Conservation (phyloP, 2,888 invertebrate species). For the Autographa gamma region DNA sequence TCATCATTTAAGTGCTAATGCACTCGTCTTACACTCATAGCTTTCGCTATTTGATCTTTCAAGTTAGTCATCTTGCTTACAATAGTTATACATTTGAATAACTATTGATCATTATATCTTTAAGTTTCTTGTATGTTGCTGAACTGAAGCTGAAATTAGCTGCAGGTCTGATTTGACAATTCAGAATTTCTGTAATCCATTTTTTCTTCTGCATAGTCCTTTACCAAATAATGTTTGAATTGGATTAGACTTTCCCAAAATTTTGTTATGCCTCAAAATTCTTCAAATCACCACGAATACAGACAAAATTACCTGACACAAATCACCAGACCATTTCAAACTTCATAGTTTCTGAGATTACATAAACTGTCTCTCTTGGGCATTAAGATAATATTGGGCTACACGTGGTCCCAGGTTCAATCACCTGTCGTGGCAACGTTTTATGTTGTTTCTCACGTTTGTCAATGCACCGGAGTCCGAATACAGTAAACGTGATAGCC, state of each 20-base stretch:
- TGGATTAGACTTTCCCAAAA: not conserved
- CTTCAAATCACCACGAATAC: not conserved
- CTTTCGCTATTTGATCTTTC: not conserved
- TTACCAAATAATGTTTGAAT: not conserved
- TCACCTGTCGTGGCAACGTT: constrained; percentile 50
- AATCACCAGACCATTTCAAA: not conserved
- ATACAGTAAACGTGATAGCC: not conserved
- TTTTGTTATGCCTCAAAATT: not conserved
- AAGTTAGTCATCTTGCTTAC: not conserved
- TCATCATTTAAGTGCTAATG: constrained; percentile 4
- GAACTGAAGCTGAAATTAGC: too few relatives aligned
- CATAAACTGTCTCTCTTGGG: constrained; percentile 31
- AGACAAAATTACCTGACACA: not conserved
- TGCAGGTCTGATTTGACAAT: too few relatives aligned
- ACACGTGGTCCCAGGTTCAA: constrained; percentile 44
- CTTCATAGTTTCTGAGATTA: constrained; percentile 25
- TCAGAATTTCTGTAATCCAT: too few relatives aligned
- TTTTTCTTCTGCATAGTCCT: not conserved
- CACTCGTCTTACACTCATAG: not conserved
- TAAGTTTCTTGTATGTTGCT: too few relatives aligned
- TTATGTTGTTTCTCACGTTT: constrained; percentile 27
- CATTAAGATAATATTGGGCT: constrained; percentile 47
- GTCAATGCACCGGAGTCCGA: not conserved
- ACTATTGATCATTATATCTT: not conserved
- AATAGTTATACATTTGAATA: not conserved